Conservation (phyloP, 2,797 vertebrate genomes). For the Phataginus tricuspis region DNA sequence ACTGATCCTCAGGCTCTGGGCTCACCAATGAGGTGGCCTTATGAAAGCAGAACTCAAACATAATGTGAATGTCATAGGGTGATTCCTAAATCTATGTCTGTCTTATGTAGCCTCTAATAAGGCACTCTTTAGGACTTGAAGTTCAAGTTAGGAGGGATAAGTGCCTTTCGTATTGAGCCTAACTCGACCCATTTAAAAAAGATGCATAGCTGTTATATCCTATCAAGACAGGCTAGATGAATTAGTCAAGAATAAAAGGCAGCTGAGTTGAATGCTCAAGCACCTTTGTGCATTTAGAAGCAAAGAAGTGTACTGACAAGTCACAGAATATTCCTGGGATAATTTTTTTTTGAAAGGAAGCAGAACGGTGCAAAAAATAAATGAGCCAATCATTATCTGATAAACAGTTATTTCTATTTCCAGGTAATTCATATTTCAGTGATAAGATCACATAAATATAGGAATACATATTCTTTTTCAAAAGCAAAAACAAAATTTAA, state of each 20-base stretch:
- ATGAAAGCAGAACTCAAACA: neutral
- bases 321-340: neutral
- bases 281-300: neutral
- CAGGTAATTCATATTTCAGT: slow-evolving; percentile 70
- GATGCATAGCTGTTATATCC: neutral
- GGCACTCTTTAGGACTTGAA: neutral
- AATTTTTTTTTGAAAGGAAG: neutral
- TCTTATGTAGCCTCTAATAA: neutral
- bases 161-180: neutral
- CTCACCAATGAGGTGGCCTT: neutral
- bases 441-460: slow-evolving; percentile 69
- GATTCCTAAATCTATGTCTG: neutral
- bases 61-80: neutral
- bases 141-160: neutral
- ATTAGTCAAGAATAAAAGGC: neutral
- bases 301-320: neutral
- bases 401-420: slow-evolving; percentile 52
- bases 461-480: slow-evolving; percentile 63
- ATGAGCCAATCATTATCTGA: slow-evolving; percentile 51
- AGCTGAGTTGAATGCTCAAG: neutral
- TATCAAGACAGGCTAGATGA: neutral
- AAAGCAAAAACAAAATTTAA: slow-evolving; percentile 61
- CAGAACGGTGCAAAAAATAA: neutral
- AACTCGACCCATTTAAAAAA: neutral
- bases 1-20: neutral